Evolutionary conservation across 2,797 vertebrate genomes (phyloP).

Genomic region (Ciconia nigra): DNA sequence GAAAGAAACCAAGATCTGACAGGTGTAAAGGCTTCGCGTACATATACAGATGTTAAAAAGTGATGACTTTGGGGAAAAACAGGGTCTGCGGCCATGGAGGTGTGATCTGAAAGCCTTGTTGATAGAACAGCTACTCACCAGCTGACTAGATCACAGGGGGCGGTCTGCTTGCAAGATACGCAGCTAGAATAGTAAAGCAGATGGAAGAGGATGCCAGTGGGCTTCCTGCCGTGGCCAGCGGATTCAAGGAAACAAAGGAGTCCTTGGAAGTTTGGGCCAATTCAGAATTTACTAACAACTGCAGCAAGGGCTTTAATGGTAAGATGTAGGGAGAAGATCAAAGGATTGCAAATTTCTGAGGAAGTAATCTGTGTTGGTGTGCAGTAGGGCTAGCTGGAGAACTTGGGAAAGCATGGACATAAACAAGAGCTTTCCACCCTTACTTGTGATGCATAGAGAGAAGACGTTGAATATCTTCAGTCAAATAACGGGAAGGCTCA

Average conservation of each 20-base stretch:
- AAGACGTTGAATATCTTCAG: background rate
- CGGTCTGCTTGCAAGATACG: accelerated
- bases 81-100: background rate
- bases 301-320: background rate
- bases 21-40: accelerated
- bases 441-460: background rate
- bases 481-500: background rate
- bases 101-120: background rate
- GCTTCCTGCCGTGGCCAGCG: background rate
- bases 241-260: background rate
- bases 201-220: background rate
- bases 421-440: background rate
- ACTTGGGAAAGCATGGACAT: background rate
- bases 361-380: background rate
- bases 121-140: background rate
- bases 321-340: background rate
- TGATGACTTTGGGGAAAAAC: background rate
- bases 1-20: background rate
- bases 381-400: background rate
- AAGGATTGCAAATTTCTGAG: background rate
- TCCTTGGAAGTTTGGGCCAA: background rate
- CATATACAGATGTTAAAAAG: background rate
- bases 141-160: background rate
- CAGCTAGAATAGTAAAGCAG: background rate
- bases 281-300: background rate